A percentile compares a stretch with the other conserved stretches of the same genome.
Evolutionary conservation across 2,888 invertebrate species (phyloP).

Genomic region (Eupithecia subumbrata): DNA sequence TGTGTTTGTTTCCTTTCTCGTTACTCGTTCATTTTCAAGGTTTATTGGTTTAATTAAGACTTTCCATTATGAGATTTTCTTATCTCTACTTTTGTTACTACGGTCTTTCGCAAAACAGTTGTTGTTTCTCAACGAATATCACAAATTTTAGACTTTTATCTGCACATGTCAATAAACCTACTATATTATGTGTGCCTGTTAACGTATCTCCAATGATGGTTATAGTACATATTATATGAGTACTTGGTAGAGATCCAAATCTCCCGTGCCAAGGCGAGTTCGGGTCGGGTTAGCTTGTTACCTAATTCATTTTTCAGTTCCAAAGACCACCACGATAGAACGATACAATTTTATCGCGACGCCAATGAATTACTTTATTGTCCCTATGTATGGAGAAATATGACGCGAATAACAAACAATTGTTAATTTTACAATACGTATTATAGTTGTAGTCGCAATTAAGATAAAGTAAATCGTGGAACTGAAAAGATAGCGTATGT

Average conservation of each 20-base stretch:
- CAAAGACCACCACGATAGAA: slow-evolving; percentile 55
- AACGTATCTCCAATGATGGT: slow-evolving; percentile 28
- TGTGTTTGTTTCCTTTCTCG: slow-evolving; percentile 18
- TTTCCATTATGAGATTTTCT: slow-evolving; percentile 29
- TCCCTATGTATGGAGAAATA: slow-evolving; percentile 44
- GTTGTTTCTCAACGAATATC: slow-evolving; percentile 9
- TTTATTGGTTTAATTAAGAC: slow-evolving; percentile 29
- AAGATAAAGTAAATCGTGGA: slow-evolving; percentile 74
- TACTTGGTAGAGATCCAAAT: slow-evolving; percentile 71
- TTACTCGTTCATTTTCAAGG: slow-evolving; percentile 33
- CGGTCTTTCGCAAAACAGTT: not conserved
- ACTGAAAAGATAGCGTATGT: slow-evolving; percentile 71
- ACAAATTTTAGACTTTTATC: slow-evolving; percentile 16
- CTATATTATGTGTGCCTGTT: slow-evolving; percentile 33
- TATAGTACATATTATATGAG: slow-evolving; percentile 37
- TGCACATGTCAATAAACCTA: slow-evolving; percentile 35
- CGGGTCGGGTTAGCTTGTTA: slow-evolving; percentile 53
- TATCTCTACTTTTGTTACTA: slow-evolving; percentile 8
- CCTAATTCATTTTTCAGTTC: slow-evolving; percentile 59
- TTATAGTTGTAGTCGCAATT: slow-evolving; percentile 61
- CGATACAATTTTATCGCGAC: slow-evolving; percentile 53
- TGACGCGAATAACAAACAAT: slow-evolving; percentile 54
- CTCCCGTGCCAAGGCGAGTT: slow-evolving; percentile 62
- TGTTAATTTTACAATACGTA: slow-evolving; percentile 64
- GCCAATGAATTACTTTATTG: slow-evolving; percentile 69